These are phyloP conservation scores for Penaeus monodon DNA, from an alignment of 2,888 invertebrate genomes.

Conservation along the genomic window DNA sequence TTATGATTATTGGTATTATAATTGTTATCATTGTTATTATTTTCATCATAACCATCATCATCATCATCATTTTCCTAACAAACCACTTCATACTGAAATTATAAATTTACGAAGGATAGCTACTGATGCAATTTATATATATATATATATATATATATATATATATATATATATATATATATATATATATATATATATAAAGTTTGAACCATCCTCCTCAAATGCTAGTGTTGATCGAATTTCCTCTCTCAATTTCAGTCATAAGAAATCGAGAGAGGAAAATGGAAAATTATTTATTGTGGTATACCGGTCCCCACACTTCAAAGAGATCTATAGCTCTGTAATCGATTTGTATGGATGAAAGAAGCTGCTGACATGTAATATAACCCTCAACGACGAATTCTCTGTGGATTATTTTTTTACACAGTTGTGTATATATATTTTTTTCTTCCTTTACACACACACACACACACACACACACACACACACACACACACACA, in stretches of 20 bases:
- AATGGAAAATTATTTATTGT: no score
- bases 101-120: neutral
- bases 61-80: neutral
- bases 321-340: no score
- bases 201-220: no score
- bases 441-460: neutral
- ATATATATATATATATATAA: slow-evolving; percentile 16
- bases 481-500: slow-evolving; percentile 21
- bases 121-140: neutral
- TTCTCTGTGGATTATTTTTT: no score
- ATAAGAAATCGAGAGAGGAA: no score
- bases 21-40: neutral
- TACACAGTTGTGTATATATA: neutral
- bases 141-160: neutral
- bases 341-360: no score
- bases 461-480: slow-evolving; percentile 17
- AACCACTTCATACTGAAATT: neutral
- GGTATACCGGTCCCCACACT: no score
- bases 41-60: neutral
- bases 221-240: no score
- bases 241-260: no score
- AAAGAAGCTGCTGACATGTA: no score
- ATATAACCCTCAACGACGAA: no score
- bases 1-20: neutral
- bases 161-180: neutral